These are phyloP conservation scores for Columba livia DNA, from an alignment of 2,113 vertebrate genomes.

Conservation along the genomic window DNA sequence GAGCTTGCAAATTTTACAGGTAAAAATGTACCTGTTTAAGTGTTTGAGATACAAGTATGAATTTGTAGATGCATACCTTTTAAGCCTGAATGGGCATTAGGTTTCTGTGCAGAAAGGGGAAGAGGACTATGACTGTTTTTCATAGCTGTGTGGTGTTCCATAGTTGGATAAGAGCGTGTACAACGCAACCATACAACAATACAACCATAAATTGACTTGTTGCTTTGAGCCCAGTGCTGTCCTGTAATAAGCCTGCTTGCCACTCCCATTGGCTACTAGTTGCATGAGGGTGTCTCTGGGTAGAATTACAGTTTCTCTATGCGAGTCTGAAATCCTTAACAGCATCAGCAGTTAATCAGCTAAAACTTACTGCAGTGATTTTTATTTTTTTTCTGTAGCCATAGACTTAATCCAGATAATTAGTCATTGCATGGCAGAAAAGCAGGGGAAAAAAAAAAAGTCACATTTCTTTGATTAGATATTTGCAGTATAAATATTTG, in stretches of 20 bases:
- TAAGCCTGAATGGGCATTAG: neutral
- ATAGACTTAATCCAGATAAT: neutral
- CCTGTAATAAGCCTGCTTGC: neutral
- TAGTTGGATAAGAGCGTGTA: accelerated
- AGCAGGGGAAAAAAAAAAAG: neutral
- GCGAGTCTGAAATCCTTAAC: neutral
- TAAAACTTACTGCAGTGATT: neutral
- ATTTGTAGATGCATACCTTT: neutral
- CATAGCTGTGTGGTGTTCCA: neutral
- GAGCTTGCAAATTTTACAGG: neutral
- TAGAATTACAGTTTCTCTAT: neutral
- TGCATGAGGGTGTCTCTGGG: neutral
- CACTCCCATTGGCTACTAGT: neutral
- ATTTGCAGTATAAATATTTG: slow-evolving; percentile 54
- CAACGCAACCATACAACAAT: no score
- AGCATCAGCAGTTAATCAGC: neutral
- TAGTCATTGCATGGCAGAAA: neutral
- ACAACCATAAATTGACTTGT: neutral
- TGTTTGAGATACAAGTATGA: neutral
- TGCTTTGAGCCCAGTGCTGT: neutral
- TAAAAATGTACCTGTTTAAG: neutral
- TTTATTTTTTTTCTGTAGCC: neutral
- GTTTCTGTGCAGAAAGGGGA: neutral
- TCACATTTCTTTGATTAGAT: slow-evolving; percentile 21
- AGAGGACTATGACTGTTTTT: neutral